Conservation (phyloP, 2,113 vertebrate genomes). For the Regulus satrapa region DNA sequence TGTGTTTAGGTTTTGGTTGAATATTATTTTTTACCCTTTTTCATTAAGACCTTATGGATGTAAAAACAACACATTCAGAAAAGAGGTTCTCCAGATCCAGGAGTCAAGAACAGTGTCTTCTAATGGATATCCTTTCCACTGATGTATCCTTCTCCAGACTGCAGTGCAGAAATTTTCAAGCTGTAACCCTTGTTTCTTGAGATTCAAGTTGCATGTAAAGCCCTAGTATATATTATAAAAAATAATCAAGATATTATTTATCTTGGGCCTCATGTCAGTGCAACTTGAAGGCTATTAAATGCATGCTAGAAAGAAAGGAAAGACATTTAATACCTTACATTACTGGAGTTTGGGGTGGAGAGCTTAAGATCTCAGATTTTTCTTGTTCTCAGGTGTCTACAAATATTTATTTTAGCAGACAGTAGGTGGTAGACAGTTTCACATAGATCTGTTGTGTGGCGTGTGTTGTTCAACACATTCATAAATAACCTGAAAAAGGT, state of each 20-base stretch:
- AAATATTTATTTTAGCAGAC: not conserved
- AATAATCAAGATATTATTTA: not conserved
- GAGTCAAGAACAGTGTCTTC: not conserved
- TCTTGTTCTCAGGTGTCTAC: not conserved
- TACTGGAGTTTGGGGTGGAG: not conserved
- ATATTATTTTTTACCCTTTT: not conserved
- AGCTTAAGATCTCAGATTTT: not conserved
- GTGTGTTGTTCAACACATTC: not conserved
- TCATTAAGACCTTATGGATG: not conserved
- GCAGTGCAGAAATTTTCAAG: not conserved
- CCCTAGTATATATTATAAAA: not conserved
- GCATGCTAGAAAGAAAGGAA: not conserved
- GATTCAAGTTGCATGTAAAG: not conserved
- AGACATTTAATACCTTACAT: not conserved
- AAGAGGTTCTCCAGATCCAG: not conserved
- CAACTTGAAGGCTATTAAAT: not conserved
- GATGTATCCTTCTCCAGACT: not conserved
- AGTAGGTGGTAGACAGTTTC: not conserved
- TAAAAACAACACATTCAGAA: not conserved
- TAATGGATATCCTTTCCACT: not conserved
- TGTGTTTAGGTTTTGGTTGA: not conserved
- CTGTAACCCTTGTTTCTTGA: not conserved
- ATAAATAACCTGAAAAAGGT: not conserved
- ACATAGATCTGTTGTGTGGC: not conserved
- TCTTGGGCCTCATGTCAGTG: not conserved